phyloP scores from a whole-genome alignment of 2,113 vertebrate species.

The Psophia crepitans region DNA sequence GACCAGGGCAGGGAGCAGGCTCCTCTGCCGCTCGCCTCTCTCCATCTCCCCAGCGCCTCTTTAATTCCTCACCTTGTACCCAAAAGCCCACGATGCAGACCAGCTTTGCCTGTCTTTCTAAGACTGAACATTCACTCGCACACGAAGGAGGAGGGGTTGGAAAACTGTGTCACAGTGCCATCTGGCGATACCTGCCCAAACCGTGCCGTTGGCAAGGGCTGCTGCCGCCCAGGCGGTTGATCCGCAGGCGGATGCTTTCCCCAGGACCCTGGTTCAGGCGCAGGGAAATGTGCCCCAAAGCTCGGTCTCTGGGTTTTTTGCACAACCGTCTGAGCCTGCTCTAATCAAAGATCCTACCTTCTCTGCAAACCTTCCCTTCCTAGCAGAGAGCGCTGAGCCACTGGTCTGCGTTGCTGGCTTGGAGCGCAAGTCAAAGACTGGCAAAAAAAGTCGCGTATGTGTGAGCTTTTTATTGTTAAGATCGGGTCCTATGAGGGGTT shows the following conservation, averaged over 20 bases:
- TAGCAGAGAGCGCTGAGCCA: background rate
- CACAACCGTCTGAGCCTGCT: background rate
- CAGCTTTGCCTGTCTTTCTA: background rate
- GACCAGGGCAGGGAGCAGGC: background rate
- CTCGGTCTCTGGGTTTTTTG: background rate
- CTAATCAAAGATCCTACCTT: background rate
- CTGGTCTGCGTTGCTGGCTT: background rate
- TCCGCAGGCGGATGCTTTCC: background rate
- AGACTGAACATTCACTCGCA: background rate
- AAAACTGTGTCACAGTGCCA: slow-evolving; percentile 68
- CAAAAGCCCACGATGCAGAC: background rate
- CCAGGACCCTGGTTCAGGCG: background rate
- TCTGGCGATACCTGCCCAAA: slow-evolving; percentile 46
- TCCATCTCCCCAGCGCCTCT: background rate
- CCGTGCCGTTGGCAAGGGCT: background rate
- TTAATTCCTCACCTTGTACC: background rate
- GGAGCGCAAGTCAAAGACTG: background rate
- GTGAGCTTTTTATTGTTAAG: background rate
- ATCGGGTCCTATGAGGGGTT: background rate
- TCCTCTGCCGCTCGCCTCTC: background rate
- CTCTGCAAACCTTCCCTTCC: background rate
- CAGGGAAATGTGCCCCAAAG: background rate
- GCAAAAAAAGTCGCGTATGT: background rate
- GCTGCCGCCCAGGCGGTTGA: rapidly evolving
- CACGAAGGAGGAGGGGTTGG: background rate